These are phyloP conservation scores for Squalus acanthias DNA, from an alignment of 2,797 vertebrate species.

Conservation along the genomic window DNA sequence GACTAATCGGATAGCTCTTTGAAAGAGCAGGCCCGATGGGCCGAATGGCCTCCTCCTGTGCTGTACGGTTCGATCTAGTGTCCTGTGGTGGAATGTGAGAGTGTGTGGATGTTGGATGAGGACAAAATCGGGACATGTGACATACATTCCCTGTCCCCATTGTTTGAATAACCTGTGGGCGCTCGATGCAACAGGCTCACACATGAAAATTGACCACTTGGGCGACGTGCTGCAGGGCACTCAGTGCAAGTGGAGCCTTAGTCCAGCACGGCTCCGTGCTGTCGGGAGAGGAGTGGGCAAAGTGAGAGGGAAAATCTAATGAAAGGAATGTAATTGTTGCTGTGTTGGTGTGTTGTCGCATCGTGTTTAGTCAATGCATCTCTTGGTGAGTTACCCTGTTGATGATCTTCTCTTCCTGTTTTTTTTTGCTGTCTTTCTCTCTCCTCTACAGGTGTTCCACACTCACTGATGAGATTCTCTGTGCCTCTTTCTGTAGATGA, in stretches of 20 bases:
- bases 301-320: background rate
- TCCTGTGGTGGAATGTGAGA: background rate
- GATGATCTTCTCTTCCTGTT: background rate
- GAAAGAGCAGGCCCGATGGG: background rate
- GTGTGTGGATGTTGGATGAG: background rate
- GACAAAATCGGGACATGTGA: background rate
- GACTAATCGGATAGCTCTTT: background rate
- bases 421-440: background rate
- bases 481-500: constrained; percentile 62
- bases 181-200: background rate
- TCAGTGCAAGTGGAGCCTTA: background rate
- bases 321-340: background rate
- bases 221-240: background rate
- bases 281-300: background rate
- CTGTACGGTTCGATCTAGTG: background rate
- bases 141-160: too few species aligned
- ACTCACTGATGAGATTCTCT: constrained; percentile 5
- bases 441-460: constrained; percentile 5
- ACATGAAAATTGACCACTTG: background rate
- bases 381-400: background rate
- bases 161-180: background rate
- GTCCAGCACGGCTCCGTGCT: background rate
- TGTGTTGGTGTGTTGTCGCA: background rate
- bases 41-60: background rate
- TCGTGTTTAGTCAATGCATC: background rate